Evolutionary conservation across 2,113 vertebrate species (phyloP).

Genomic region (Hiodon alosoides): DNA sequence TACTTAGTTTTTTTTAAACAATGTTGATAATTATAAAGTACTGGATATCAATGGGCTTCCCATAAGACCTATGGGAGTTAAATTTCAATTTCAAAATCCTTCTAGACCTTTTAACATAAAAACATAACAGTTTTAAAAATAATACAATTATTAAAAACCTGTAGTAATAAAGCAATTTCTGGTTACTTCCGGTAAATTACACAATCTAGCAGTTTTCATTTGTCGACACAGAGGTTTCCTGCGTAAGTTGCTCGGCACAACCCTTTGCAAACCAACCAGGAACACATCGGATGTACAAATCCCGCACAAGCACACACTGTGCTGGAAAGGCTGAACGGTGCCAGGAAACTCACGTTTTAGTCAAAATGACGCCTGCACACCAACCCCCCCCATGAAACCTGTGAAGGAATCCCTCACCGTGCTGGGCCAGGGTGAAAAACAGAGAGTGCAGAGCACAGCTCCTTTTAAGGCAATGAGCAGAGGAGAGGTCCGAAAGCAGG

Average conservation of each 20-base stretch:
- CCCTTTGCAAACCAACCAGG: not conserved
- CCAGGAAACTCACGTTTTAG: slow-evolving; percentile 4
- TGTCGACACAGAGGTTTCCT: not conserved
- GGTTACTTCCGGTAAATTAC: too few species aligned
- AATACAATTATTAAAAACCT: too few species aligned
- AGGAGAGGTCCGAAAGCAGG: slow-evolving; percentile 52
- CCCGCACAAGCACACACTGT: not conserved
- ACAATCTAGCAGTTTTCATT: not conserved
- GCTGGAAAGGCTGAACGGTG: slow-evolving; percentile 3
- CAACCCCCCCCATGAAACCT: slow-evolving; percentile 21
- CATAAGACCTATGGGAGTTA: too few species aligned
- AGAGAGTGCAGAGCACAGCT: slow-evolving; percentile 18
- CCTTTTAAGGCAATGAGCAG: slow-evolving; percentile 71
- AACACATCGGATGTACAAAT: not conserved
- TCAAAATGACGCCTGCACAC: not conserved
- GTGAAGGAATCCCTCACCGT: slow-evolving; percentile 33
- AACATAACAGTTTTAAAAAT: too few species aligned
- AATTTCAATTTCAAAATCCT: too few species aligned
- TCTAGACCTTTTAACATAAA: too few species aligned
- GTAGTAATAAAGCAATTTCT: too few species aligned
- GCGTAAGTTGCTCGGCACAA: not conserved
- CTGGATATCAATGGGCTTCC: too few species aligned
- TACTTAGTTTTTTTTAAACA: too few species aligned
- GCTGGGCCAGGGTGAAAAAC: slow-evolving; percentile 3
- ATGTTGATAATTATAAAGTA: too few species aligned